These are phyloP conservation scores for Mugil cephalus DNA, from an alignment of 2,113 vertebrate genomes.

Conservation along the genomic window DNA sequence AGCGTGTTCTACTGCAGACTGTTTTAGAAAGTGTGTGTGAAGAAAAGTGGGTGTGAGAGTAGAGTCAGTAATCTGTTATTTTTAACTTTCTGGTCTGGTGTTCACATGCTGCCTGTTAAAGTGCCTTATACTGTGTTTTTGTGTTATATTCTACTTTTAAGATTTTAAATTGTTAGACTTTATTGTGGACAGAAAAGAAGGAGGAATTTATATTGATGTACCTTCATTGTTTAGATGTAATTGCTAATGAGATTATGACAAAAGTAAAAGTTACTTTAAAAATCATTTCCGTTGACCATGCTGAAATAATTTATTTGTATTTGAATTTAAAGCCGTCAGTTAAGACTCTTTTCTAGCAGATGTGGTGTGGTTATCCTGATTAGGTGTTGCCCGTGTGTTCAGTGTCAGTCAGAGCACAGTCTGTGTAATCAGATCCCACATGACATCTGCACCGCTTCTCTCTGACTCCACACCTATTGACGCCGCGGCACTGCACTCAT, in stretches of 20 bases:
- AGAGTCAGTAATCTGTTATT: slow-evolving; percentile 1
- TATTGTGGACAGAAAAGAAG: too few species aligned
- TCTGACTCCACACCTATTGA: slow-evolving; percentile 30
- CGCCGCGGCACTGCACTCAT: neutral
- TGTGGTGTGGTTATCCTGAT: slow-evolving; percentile 51
- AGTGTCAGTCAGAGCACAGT: slow-evolving; percentile 49
- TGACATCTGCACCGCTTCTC: slow-evolving; percentile 59
- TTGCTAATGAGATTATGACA: too few species aligned
- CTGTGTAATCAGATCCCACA: slow-evolving; percentile 70
- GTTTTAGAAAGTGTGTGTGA: slow-evolving; percentile 32
- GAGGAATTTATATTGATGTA: too few species aligned
- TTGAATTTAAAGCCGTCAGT: slow-evolving; percentile 8
- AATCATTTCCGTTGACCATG: too few species aligned
- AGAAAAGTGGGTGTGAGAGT: slow-evolving; percentile 10
- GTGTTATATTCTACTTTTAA: too few species aligned
- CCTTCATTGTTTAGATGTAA: too few species aligned
- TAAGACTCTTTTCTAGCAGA: slow-evolving; percentile 24
- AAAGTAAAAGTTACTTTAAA: too few species aligned
- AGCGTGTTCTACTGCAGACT: slow-evolving; percentile 13
- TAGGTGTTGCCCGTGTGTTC: slow-evolving; percentile 35
- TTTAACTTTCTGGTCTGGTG: neutral
- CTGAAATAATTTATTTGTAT: neutral
- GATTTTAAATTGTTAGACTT: too few species aligned
- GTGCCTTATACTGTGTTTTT: too few species aligned
- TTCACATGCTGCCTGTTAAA: too few species aligned